Percentiles rank a stretch among this genome's conserved stretches.
These are phyloP conservation scores for Zaprionus obscuricornis DNA, from an alignment of 2,888 invertebrate species.

Conservation along the genomic window DNA sequence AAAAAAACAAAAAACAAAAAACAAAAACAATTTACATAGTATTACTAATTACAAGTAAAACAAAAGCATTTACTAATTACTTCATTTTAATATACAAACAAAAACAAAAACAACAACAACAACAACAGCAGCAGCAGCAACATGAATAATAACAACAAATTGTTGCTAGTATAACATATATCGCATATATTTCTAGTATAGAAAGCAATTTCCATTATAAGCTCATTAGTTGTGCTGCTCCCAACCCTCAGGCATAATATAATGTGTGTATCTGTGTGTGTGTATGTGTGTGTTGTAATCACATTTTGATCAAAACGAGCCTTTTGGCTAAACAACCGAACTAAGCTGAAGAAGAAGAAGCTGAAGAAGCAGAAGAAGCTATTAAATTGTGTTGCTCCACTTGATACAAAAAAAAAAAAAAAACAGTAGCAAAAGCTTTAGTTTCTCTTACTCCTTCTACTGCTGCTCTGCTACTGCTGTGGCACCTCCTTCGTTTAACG, in stretches of 20 bases:
- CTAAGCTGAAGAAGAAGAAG: too few relatives aligned
- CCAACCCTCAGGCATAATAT: conserved; percentile 26
- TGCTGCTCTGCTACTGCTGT: too few relatives aligned
- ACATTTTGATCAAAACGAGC: conserved; percentile 41
- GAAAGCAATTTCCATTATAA: conserved; percentile 60
- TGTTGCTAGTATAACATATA: too few relatives aligned
- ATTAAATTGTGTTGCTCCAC: conserved; percentile 26
- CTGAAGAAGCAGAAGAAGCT: too few relatives aligned
- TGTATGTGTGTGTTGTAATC: conserved; percentile 30
- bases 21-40: too few relatives aligned
- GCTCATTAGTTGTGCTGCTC: conserved; percentile 56
- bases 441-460: too few relatives aligned
- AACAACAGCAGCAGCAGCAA: too few relatives aligned
- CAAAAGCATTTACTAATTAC: conserved; percentile 22
- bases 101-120: too few relatives aligned
- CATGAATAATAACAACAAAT: too few relatives aligned
- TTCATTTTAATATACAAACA: conserved; percentile 18
- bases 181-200: conserved; percentile 15
- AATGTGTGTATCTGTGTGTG: neutral
- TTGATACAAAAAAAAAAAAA: neutral
- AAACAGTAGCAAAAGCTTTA: neutral
- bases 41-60: conserved; percentile 3
- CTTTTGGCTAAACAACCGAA: conserved; percentile 29
- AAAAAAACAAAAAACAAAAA: too few relatives aligned
- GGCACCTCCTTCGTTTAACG: conserved; percentile 25